Percentiles rank a stretch among this genome's conserved stretches.
Conservation (phyloP, 2,113 vertebrate species). For the Picathartes gymnocephalus region DNA sequence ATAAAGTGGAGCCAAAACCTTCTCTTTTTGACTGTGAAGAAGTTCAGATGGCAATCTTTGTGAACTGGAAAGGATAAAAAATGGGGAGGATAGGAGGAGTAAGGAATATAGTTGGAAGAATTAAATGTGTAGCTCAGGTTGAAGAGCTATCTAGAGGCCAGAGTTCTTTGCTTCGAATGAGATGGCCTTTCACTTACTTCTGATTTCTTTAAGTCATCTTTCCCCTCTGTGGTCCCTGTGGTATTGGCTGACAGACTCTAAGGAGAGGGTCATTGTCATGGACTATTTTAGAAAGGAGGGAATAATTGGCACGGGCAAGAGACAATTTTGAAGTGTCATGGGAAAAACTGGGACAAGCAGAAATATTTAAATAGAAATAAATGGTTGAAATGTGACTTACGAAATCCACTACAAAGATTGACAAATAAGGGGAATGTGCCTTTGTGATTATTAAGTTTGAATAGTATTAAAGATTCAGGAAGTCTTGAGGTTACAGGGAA, state of each 20-base stretch:
- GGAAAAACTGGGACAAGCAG: slow-evolving; percentile 20
- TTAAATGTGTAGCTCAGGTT: neutral
- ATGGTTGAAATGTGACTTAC: slow-evolving; percentile 15
- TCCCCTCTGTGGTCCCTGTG: neutral
- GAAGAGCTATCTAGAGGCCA: neutral
- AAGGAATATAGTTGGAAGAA: neutral
- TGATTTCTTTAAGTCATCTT: neutral
- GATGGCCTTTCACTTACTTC: slow-evolving; percentile 6
- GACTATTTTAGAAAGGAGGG: neutral
- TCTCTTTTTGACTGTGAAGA: neutral
- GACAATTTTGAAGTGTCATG: slow-evolving; percentile 12
- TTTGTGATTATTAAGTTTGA: neutral
- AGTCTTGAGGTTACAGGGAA: neutral
- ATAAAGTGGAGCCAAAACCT: neutral
- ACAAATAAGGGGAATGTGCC: neutral
- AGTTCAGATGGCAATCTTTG: neutral
- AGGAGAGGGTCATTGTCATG: slow-evolving; percentile 8
- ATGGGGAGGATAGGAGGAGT: neutral
- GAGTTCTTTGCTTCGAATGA: neutral
- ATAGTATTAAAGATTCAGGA: neutral
- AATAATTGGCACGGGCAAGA: neutral
- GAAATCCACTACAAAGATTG: slow-evolving; percentile 9
- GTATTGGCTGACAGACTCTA: neutral
- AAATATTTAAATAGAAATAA: slow-evolving; percentile 36
- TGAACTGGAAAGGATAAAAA: neutral